Percentiles rank a stretch among this genome's conserved stretches.
phyloP scores from a whole-genome alignment of 2,113 vertebrate species.

The Urocolius indicus region DNA sequence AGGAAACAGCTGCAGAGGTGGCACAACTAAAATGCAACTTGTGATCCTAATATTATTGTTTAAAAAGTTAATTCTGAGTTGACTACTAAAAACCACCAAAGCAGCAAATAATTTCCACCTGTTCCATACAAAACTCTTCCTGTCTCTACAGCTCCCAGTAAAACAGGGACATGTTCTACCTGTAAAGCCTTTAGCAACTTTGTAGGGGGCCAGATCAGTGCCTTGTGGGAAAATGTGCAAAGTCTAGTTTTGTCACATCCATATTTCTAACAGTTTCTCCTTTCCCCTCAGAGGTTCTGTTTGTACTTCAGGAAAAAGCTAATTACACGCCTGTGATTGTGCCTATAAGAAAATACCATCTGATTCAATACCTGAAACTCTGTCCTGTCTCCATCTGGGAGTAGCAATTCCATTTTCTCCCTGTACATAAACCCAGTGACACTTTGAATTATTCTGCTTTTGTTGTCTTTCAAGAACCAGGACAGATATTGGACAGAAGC shows the following conservation, averaged over 20 bases:
- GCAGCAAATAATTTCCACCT: not conserved
- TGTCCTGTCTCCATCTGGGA: not conserved
- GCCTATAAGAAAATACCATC: not conserved
- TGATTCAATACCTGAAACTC: not conserved
- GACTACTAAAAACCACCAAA: not conserved
- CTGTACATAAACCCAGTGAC: not conserved
- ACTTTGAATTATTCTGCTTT: not conserved
- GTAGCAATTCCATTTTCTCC: not conserved
- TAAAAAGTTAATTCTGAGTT: not conserved
- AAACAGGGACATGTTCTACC: rapidly evolving
- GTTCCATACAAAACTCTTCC: not conserved
- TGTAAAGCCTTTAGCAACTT: not conserved
- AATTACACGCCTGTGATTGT: not conserved
- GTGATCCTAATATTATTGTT: not conserved
- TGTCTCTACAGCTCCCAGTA: not conserved
- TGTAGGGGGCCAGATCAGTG: not conserved
- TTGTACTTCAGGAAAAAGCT: not conserved
- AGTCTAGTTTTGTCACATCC: not conserved
- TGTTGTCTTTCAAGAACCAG: not conserved
- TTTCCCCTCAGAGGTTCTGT: not conserved
- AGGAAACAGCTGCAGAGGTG: not conserved
- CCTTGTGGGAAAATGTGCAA: not conserved
- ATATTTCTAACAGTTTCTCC: not conserved
- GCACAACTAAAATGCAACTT: not conserved
- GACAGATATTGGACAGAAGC: not conserved